A percentile compares a stretch with the other conserved stretches of the same genome.
These are phyloP conservation scores for Halichoeres trimaculatus DNA, from an alignment of 2,113 vertebrate species.

Conservation along the genomic window DNA sequence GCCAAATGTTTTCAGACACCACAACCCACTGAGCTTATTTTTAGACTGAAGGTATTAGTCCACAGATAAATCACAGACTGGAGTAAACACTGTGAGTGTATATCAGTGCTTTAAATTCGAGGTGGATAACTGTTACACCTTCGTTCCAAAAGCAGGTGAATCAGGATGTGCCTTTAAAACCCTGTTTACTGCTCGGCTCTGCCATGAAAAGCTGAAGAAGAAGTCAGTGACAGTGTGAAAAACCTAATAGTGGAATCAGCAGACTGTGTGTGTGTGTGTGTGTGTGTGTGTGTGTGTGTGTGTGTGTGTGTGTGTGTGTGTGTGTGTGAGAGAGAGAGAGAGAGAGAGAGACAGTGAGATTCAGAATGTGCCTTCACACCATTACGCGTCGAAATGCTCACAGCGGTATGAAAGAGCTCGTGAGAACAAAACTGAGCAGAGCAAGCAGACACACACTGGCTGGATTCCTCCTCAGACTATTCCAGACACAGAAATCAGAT, in stretches of 20 bases:
- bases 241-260: slow-evolving; percentile 18
- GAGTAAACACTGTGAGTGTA: not conserved
- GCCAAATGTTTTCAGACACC: too few relatives aligned
- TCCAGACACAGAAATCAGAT: slow-evolving; percentile 45
- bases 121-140: not conserved
- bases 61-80: not conserved
- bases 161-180: not conserved
- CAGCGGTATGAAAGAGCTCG: slow-evolving; percentile 1
- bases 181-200: not conserved
- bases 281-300: not conserved
- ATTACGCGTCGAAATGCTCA: slow-evolving; percentile 15
- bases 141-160: not conserved
- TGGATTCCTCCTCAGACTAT: slow-evolving; percentile 43
- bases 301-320: slow-evolving; percentile 4
- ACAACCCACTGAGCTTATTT: too few relatives aligned
- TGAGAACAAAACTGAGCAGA: slow-evolving; percentile 40
- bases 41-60: not conserved
- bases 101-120: not conserved
- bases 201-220: not conserved
- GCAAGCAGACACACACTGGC: slow-evolving; percentile 34
- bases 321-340: too few relatives aligned
- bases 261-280: slow-evolving; percentile 12
- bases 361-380: slow-evolving; percentile 38
- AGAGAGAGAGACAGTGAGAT: slow-evolving; percentile 10
- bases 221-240: slow-evolving; percentile 9